Base-by-base conservation (phyloP, 2,888 invertebrate genomes). In the Ariolimax columbianus region DNA sequence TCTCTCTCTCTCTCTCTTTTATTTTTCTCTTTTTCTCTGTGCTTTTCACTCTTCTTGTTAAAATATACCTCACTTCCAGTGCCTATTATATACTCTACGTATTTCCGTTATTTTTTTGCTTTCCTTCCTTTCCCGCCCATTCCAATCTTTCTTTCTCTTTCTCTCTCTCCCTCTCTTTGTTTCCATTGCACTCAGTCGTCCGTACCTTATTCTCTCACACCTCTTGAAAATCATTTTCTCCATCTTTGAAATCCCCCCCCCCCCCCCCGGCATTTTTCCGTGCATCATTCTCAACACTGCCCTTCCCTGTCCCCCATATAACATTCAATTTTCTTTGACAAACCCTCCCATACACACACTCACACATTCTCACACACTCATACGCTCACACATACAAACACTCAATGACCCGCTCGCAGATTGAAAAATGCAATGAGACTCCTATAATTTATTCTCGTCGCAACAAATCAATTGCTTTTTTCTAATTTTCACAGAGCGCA, bases 401-500 rank as follows among this genome's bases (percentile, higher is more conserved):
- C 33, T 19, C 66, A 47, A 47, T 7, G 47, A 47, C 33, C 30
- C 17, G 17, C 36, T 36, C 36, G 36, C 30, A 63, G 7, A 23
- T 4, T 11, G n/a, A 63, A 72, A 72, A 38, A 38, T 7, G 40
- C 26, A 72, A 23, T 40, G 19, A 72, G 72, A 72, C 72, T 40
- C 19, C 36, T 2, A 72, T 40, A 40, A 40, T 72, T 68, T 72
- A 40, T 72, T 72, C 40, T 26, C 7, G 30, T 11, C 72, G 40
- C 38, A 72, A 72, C 72, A 38, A 72, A 72, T 40, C 38, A 72
- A 40, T 72, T 72, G 40, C 40, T 26, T 36, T 68, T 36, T 68
- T 47, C 47, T n/a, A 63, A 63, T 63, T 63, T n/a, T 63, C n/a
- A 63, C 33, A 36, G 36, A 33, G 9, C 36, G 6, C 68, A 36